phyloP scores from a whole-genome alignment of 1,140 invertebrate species.

The Stegodyphus mimosarum region DNA sequence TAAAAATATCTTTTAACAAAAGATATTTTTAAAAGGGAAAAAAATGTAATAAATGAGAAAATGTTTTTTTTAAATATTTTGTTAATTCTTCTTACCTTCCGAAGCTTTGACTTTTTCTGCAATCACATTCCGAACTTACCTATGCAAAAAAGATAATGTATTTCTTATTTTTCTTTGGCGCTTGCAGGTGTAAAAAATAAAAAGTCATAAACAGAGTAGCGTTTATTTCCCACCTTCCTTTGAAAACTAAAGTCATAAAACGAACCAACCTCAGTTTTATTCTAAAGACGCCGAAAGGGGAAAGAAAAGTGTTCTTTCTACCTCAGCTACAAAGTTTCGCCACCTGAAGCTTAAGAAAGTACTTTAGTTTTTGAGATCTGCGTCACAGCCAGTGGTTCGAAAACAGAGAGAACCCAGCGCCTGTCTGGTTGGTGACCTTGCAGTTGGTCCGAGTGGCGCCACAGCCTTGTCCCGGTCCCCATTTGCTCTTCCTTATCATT shows the following conservation, averaged over 20 bases:
- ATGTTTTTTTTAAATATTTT: no score
- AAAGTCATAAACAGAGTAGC: no score
- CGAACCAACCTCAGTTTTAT: neutral
- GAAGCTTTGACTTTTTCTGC: no score
- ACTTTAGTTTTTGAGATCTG: neutral
- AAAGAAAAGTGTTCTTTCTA: neutral
- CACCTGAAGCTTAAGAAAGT: slow-evolving; percentile 8
- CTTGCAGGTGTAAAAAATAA: no score
- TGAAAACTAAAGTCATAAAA: neutral
- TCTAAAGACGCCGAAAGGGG: neutral
- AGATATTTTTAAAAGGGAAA: no score
- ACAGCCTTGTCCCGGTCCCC: slow-evolving; percentile 48
- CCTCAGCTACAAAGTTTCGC: neutral
- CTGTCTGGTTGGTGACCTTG: slow-evolving; percentile 59
- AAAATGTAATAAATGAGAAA: no score
- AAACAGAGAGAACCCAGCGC: slow-evolving; percentile 11
- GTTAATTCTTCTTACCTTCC: no score
- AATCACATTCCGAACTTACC: no score
- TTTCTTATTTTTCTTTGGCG: no score
- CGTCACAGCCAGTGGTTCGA: neutral
- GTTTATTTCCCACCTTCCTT: neutral
- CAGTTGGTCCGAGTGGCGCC: slow-evolving; percentile 40
- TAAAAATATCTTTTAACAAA: no score
- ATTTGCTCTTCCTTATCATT: slow-evolving; percentile 56
- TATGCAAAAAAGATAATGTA: no score